Evolutionary conservation across 2,113 vertebrate species (phyloP).

Genomic region (Grantiella picta): DNA sequence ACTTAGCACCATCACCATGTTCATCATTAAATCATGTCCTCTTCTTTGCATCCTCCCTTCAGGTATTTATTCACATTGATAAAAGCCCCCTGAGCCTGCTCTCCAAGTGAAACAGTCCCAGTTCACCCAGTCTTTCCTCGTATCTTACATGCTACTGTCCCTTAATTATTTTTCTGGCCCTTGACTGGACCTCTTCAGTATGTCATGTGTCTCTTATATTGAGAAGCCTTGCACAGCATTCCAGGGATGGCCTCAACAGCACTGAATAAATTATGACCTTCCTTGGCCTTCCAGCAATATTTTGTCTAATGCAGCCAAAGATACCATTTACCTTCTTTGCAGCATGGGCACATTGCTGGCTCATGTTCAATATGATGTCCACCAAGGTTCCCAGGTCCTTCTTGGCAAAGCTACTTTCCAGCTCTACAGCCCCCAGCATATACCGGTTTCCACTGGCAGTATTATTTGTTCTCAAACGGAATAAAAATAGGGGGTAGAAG

Average conservation of each 20-base stretch:
- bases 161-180: neutral
- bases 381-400: neutral
- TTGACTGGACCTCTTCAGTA: neutral
- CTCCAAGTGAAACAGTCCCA: neutral
- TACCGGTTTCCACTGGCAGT: neutral
- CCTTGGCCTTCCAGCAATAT: neutral
- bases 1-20: neutral
- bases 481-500: neutral
- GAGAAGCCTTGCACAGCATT: neutral
- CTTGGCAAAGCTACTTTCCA: neutral
- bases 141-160: neutral
- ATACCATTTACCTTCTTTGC: neutral
- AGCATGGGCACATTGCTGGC: neutral
- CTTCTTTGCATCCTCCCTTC: neutral
- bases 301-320: neutral
- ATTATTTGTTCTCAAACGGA: neutral
- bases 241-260: neutral
- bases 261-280: neutral
- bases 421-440: fast-evolving
- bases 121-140: neutral
- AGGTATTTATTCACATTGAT: neutral
- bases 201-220: neutral
- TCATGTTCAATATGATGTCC: neutral
- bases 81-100: neutral
- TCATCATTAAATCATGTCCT: neutral